These are phyloP conservation scores for Oenanthe oenanthe DNA, from an alignment of 2,113 vertebrate genomes.

Conservation along the genomic window DNA sequence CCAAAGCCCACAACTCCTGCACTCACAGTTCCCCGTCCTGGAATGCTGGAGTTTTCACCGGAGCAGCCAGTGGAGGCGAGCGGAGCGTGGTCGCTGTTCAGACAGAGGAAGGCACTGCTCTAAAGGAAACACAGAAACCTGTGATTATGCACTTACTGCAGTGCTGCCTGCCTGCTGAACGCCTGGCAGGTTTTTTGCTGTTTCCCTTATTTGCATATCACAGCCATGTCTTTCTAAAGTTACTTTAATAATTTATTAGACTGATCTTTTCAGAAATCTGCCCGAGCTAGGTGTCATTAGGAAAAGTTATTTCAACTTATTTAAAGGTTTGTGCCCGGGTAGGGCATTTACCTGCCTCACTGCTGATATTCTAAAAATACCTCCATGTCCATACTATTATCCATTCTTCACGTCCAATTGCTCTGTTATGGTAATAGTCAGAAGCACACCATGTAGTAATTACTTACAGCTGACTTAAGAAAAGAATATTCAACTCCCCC, in stretches of 20 bases:
- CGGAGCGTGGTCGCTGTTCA: neutral
- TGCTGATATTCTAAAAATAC: slow-evolving; percentile 89
- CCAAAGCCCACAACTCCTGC: slow-evolving; percentile 58
- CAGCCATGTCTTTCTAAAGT: slow-evolving; percentile 71
- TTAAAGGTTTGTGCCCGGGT: slow-evolving; percentile 75
- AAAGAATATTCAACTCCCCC: slow-evolving; percentile 95
- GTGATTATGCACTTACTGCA: slow-evolving; percentile 73
- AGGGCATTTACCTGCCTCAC: slow-evolving; percentile 83
- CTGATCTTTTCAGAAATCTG: slow-evolving; percentile 79
- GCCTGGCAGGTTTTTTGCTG: slow-evolving; percentile 23
- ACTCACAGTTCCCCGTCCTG: slow-evolving; percentile 40
- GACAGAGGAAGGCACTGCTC: slow-evolving; percentile 54
- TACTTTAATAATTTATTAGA: slow-evolving; percentile 83
- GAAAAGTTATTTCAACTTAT: slow-evolving; percentile 76
- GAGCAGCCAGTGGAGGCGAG: neutral
- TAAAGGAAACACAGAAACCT: slow-evolving; percentile 63
- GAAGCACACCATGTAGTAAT: slow-evolving; percentile 98
- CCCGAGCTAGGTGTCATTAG: slow-evolving; percentile 71
- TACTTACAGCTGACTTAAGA: slow-evolving; percentile 99
- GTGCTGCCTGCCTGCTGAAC: slow-evolving; percentile 17
- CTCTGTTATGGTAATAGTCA: slow-evolving; percentile 99
- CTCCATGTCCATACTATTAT: slow-evolving; percentile 96
- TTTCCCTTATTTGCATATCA: slow-evolving; percentile 79
- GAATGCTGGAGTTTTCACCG: slow-evolving; percentile 44
- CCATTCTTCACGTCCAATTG: slow-evolving; percentile 99